phyloP scores from a whole-genome alignment of 2,888 invertebrate genomes.

The Callinectes sapidus region DNA sequence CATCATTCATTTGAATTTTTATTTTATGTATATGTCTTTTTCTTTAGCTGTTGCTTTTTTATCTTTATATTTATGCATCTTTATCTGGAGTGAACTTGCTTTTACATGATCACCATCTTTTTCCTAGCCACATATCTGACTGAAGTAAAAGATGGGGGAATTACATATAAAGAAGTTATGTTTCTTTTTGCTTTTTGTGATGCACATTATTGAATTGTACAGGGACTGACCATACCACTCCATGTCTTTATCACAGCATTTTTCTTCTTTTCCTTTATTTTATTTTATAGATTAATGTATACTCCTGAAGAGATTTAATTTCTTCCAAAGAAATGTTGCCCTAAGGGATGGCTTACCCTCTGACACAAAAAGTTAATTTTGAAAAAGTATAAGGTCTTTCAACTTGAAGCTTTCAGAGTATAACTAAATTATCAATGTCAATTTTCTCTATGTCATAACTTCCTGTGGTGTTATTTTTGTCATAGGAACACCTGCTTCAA shows the following conservation, averaged over 20 bases:
- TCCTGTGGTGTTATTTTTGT: too few relatives aligned
- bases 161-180: neutral
- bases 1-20: neutral
- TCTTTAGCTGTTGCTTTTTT: neutral
- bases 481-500: too few relatives aligned
- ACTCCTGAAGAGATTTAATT: neutral
- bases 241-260: neutral
- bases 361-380: too few relatives aligned
- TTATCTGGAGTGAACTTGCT: constrained; percentile 15
- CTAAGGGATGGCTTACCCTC: too few relatives aligned
- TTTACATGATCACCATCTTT: neutral
- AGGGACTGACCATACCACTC: neutral
- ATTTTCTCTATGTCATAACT: too few relatives aligned
- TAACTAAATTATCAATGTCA: too few relatives aligned
- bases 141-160: neutral
- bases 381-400: too few relatives aligned
- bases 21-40: neutral
- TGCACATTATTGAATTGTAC: neutral
- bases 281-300: neutral
- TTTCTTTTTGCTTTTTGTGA: neutral
- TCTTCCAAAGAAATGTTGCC: neutral
- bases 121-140: neutral
- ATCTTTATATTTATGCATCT: neutral
- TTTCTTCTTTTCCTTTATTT: neutral
- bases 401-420: too few relatives aligned